A percentile compares a stretch with the other conserved stretches of the same genome.
phyloP scores from a whole-genome alignment of 2,113 vertebrate genomes.

The Eleginops maclovinus region DNA sequence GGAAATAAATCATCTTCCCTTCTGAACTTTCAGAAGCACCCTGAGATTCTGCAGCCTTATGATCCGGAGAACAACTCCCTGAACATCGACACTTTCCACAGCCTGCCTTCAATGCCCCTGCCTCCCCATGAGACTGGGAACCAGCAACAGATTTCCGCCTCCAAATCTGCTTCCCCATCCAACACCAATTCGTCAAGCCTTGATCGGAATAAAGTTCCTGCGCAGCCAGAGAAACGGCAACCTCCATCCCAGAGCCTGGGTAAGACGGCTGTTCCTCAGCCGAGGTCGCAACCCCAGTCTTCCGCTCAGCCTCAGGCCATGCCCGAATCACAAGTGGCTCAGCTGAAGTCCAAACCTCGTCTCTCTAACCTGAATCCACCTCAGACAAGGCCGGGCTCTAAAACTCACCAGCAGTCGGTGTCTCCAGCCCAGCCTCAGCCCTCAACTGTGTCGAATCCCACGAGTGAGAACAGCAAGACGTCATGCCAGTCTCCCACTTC shows the following conservation, averaged over 20 bases:
- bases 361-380: conserved; percentile 60
- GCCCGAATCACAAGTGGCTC: conserved; percentile 46
- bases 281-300: conserved; percentile 50
- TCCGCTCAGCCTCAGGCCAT: conserved; percentile 64
- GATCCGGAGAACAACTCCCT: conserved; percentile 88
- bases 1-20: conserved; percentile 79
- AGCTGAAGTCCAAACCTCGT: conserved; percentile 60
- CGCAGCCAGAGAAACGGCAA: conserved; percentile 40
- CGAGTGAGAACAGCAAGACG: conserved; percentile 61
- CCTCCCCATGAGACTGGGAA: conserved; percentile 69
- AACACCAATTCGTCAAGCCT: conserved; percentile 68
- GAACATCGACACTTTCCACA: conserved; percentile 74
- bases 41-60: conserved; percentile 93
- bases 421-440: conserved; percentile 74
- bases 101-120: conserved; percentile 68
- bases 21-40: conserved; percentile 93
- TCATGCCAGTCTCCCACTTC: conserved; percentile 61
- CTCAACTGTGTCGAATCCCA: conserved; percentile 49
- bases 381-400: conserved; percentile 44
- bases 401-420: conserved; percentile 34
- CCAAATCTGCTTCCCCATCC: conserved; percentile 69
- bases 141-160: conserved; percentile 67
- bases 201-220: conserved; percentile 61
- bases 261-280: conserved; percentile 41
- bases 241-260: conserved; percentile 28